A percentile compares a stretch with the other conserved stretches of the same genome.
These are phyloP conservation scores for Pimephales promelas DNA, from an alignment of 2,113 vertebrate genomes.

Conservation along the genomic window DNA sequence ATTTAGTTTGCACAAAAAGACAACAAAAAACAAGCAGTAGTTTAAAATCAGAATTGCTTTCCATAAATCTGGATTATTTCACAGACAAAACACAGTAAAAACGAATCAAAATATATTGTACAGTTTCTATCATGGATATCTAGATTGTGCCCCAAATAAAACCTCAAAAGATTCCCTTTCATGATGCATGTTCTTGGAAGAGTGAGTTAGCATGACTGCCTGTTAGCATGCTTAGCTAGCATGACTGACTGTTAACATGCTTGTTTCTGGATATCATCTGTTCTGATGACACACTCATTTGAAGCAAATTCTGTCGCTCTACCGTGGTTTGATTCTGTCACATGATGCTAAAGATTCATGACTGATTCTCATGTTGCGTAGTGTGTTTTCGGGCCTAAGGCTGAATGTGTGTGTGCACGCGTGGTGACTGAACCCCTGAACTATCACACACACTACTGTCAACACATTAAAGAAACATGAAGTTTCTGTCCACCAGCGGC, in stretches of 20 bases:
- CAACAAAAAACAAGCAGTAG: no score
- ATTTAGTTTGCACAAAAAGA: no score
- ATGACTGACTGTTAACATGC: neutral
- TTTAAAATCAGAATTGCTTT: neutral
- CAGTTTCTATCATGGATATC: neutral
- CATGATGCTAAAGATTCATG: neutral
- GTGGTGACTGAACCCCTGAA: constrained; percentile 75
- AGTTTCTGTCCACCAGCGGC: neutral
- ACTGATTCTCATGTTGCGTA: neutral
- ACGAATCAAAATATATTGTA: neutral
- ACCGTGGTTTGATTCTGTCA: neutral
- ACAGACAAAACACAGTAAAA: neutral
- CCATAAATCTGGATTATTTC: neutral
- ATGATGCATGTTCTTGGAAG: no score
- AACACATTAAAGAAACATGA: constrained; percentile 41
- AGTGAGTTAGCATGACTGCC: neutral
- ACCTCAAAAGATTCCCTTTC: neutral
- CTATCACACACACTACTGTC: constrained; percentile 18
- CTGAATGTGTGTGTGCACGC: neutral
- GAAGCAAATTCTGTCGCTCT: neutral
- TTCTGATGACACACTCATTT: neutral
- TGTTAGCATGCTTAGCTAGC: neutral
- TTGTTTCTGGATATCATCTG: neutral
- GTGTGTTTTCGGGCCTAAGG: neutral
- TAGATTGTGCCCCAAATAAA: neutral